Evolutionary conservation across 1,140 invertebrate genomes (phyloP).

Genomic region (Heliconius hermathena): DNA sequence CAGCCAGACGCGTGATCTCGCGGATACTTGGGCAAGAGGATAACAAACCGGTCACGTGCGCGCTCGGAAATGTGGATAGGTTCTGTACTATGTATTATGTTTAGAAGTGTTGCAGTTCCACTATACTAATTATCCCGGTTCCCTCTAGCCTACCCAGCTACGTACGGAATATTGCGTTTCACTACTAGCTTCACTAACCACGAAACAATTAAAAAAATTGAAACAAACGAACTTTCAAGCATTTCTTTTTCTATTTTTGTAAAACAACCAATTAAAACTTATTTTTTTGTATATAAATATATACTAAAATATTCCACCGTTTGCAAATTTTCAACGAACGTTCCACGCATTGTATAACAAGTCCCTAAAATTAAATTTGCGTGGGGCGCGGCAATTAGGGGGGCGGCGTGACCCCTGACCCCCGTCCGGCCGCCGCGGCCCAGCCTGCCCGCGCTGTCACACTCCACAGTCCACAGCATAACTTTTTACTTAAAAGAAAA

Average conservation of each 20-base stretch:
- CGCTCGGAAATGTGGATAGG: not conserved
- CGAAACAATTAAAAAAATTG: too few relatives aligned
- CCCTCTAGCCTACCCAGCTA: too few relatives aligned
- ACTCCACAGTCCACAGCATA: not conserved
- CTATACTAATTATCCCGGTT: too few relatives aligned
- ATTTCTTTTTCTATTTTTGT: too few relatives aligned
- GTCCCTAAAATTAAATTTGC: conserved; percentile 77
- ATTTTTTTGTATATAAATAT: too few relatives aligned
- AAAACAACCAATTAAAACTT: too few relatives aligned
- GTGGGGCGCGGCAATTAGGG: conserved; percentile 76
- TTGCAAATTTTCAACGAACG: not conserved
- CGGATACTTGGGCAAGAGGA: conserved; percentile 35
- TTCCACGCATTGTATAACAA: not conserved
- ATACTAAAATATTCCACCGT: too few relatives aligned
- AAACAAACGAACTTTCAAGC: too few relatives aligned
- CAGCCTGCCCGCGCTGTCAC: conserved; percentile 22
- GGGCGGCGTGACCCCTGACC: conserved; percentile 70
- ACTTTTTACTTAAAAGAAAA: not conserved
- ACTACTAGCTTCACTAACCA: too few relatives aligned
- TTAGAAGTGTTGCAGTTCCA: not conserved
- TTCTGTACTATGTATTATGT: not conserved
- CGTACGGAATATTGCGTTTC: too few relatives aligned
- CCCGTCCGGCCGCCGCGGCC: conserved; percentile 51
- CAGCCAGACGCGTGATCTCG: conserved; percentile 51
- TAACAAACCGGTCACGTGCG: conserved; percentile 24